Percentiles rank a stretch among this genome's conserved stretches.
Conservation (phyloP, 2,113 vertebrate genomes). For the Meriones unguiculatus region DNA sequence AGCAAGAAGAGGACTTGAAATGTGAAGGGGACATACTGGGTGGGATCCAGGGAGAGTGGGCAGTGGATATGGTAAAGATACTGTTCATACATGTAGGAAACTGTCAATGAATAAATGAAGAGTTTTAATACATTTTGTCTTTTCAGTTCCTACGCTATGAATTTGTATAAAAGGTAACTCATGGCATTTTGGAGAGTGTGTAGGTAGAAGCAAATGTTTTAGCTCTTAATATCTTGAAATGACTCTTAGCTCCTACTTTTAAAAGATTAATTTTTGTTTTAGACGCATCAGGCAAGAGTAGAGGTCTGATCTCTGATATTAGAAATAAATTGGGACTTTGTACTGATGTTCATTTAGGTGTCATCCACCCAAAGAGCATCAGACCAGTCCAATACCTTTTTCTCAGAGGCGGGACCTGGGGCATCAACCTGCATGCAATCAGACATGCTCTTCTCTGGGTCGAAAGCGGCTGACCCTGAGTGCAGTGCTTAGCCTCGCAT, state of each 20-base stretch:
- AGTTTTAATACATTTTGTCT: neutral
- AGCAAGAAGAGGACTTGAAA: neutral
- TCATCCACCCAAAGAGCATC: too few species aligned
- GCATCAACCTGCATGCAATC: too few species aligned
- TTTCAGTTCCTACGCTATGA: neutral
- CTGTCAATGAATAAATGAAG: neutral
- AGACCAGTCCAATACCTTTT: too few species aligned
- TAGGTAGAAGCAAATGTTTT: neutral
- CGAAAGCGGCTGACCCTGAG: too few species aligned
- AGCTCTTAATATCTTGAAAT: neutral
- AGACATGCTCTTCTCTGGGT: too few species aligned
- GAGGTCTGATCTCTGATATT: too few species aligned
- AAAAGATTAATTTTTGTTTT: neutral
- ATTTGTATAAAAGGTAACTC: conserved; percentile 8
- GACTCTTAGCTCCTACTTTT: neutral
- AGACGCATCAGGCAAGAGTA: too few species aligned
- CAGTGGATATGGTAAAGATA: neutral
- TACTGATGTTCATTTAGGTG: too few species aligned
- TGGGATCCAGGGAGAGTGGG: neutral
- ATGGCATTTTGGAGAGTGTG: neutral
- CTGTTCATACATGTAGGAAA: too few species aligned
- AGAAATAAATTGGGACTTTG: too few species aligned
- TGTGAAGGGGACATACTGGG: neutral
- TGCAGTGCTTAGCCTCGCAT: too few species aligned
- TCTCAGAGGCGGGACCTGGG: too few species aligned